phyloP scores from a whole-genome alignment of 2,113 vertebrate genomes.

The Amia ocellicauda region DNA sequence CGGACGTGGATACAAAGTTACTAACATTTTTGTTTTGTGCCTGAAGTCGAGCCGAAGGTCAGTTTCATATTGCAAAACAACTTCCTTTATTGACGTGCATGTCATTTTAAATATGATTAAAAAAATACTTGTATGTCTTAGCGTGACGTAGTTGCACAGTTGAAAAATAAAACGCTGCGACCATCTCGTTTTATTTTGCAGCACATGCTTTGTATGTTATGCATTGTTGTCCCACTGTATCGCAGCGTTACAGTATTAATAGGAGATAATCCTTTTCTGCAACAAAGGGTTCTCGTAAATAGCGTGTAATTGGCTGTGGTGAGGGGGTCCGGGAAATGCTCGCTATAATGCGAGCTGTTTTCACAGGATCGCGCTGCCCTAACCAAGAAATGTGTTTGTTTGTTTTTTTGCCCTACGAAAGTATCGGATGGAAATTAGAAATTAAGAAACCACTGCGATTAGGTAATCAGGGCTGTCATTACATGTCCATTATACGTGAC shows the following conservation, averaged over 20 bases:
- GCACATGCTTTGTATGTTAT: constrained; percentile 24
- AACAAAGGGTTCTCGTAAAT: constrained; percentile 69
- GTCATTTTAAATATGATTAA: constrained; percentile 23
- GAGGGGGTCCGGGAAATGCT: constrained; percentile 32
- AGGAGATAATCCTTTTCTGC: constrained; percentile 61
- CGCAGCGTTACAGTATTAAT: constrained; percentile 50
- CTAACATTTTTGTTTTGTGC: neutral
- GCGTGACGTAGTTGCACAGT: constrained; percentile 8
- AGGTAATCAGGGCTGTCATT: constrained; percentile 45
- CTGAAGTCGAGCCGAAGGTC: constrained; percentile 3
- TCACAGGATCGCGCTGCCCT: neutral
- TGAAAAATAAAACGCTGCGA: neutral
- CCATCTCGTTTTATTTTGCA: constrained; percentile 12
- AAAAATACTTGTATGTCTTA: neutral
- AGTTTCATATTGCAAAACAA: neutral
- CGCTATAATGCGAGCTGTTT: constrained; percentile 17
- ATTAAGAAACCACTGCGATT: constrained; percentile 45
- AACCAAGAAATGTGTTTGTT: constrained; percentile 19
- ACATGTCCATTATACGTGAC: constrained; percentile 49
- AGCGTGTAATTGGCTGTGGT: constrained; percentile 47
- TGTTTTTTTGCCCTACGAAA: neutral
- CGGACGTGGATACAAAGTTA: neutral
- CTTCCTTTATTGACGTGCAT: constrained; percentile 11
- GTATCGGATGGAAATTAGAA: constrained; percentile 14
- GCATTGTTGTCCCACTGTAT: constrained; percentile 41